Percentiles rank a stretch among this genome's conserved stretches.
Evolutionary conservation across 1,140 invertebrate species (phyloP).

Genomic region (Panagrolaimus sp.): DNA sequence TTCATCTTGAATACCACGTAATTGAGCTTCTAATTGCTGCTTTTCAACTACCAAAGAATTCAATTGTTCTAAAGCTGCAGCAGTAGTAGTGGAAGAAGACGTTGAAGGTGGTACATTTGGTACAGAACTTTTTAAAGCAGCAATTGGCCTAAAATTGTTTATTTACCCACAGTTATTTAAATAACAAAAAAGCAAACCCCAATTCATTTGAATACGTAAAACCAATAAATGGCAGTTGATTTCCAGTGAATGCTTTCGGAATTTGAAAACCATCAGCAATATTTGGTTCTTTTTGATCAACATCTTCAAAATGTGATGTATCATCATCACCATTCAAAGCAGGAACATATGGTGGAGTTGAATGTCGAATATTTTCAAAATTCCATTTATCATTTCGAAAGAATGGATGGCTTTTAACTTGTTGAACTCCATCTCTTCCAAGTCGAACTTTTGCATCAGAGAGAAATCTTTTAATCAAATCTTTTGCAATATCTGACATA

Average conservation of each 20-base stretch:
- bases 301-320: conserved; percentile 95
- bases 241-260: conserved; percentile 93
- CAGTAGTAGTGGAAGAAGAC: too few relatives aligned
- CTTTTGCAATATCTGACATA: conserved; percentile 82
- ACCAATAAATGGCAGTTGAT: conserved; percentile 95
- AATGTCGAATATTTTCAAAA: conserved; percentile 84
- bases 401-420: conserved; percentile 89
- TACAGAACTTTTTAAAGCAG: too few relatives aligned
- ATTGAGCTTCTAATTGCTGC: not conserved
- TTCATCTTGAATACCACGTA: not conserved
- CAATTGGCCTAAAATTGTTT: not conserved
- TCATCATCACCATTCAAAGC: conserved; percentile 91
- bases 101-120: too few relatives aligned
- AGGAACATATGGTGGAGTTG: conserved; percentile 81
- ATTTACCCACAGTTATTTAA: not conserved
- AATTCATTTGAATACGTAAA: conserved; percentile 78
- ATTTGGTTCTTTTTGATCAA: conserved; percentile 76
- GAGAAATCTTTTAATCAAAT: conserved; percentile 83
- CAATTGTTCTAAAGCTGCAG: too few relatives aligned
- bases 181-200: conserved; percentile 20
- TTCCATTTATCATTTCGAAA: conserved; percentile 96
- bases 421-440: conserved; percentile 84
- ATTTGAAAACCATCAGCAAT: conserved; percentile 82
- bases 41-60: conserved; percentile 4
- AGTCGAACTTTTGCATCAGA: conserved; percentile 76